These are phyloP conservation scores for Nomada lathburiana DNA, from an alignment of 2,888 invertebrate species.

Conservation along the genomic window DNA sequence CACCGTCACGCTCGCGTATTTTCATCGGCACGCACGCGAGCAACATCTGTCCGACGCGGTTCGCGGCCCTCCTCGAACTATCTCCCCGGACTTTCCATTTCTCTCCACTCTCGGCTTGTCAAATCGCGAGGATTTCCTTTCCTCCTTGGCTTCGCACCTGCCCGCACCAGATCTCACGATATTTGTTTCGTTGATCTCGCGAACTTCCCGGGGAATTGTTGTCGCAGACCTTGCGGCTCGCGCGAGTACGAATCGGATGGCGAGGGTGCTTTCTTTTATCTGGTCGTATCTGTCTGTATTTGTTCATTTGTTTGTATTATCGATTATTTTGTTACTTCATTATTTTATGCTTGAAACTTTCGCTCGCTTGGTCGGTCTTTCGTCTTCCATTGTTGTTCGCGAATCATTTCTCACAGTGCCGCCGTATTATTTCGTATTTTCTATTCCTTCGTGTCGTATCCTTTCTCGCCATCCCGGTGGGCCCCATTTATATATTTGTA, in stretches of 20 bases:
- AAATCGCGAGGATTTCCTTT: neutral
- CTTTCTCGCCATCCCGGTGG: neutral
- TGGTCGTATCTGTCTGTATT: no score
- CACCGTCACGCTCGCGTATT: conserved; percentile 58
- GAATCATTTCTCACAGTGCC: no score
- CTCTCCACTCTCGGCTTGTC: neutral
- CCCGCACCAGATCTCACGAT: no score
- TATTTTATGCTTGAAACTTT: no score
- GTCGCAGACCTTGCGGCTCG: no score
- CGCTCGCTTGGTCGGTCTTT: no score
- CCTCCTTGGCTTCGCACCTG: neutral
- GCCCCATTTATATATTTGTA: neutral
- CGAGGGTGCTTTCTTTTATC: no score
- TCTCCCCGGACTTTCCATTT: conserved; percentile 6
- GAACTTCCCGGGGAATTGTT: no score
- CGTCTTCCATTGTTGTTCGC: neutral
- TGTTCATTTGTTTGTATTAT: no score
- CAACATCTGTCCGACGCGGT: conserved; percentile 42
- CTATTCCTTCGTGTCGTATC: neutral
- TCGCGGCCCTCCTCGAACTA: neutral
- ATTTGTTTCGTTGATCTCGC: neutral
- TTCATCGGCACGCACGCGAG: conserved; percentile 62
- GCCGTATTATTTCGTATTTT: neutral
- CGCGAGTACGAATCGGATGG: no score
- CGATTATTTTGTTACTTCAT: no score